Evolutionary conservation across 2,888 invertebrate genomes (phyloP).

Genomic region (Scaptomyza polygonia): DNA sequence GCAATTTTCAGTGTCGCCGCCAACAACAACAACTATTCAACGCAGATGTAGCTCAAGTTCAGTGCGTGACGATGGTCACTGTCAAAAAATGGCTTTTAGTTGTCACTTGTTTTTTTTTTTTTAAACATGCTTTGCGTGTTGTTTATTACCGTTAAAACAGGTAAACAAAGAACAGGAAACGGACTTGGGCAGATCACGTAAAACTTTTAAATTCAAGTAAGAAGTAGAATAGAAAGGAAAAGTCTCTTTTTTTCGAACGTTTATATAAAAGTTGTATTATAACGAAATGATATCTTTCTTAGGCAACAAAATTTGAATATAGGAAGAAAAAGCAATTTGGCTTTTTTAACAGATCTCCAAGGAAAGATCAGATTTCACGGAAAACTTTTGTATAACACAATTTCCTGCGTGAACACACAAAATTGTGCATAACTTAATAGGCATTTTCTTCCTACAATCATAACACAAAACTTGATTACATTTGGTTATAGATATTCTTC

Average conservation of each 20-base stretch:
- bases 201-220: background rate
- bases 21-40: conserved; percentile 29
- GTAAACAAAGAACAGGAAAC: background rate
- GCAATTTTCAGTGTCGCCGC: conserved; percentile 61
- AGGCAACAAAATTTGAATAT: background rate
- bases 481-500: background rate
- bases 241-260: background rate
- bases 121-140: background rate
- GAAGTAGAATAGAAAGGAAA: background rate
- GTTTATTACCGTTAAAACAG: conserved; percentile 1
- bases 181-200: conserved; percentile 28
- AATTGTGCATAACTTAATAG: background rate
- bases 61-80: conserved; percentile 58
- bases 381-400: background rate
- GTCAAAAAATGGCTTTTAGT: conserved; percentile 31
- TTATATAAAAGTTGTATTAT: background rate
- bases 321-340: background rate
- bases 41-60: conserved; percentile 67
- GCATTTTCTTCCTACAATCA: background rate
- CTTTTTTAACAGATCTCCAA: background rate
- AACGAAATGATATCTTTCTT: too few species aligned
- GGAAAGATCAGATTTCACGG: background rate
- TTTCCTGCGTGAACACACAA: background rate
- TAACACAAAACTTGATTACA: background rate
- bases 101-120: too few species aligned